Base-by-base conservation (phyloP, 1,140 invertebrate genomes). In the Hyposmocoma kahamanoa region DNA sequence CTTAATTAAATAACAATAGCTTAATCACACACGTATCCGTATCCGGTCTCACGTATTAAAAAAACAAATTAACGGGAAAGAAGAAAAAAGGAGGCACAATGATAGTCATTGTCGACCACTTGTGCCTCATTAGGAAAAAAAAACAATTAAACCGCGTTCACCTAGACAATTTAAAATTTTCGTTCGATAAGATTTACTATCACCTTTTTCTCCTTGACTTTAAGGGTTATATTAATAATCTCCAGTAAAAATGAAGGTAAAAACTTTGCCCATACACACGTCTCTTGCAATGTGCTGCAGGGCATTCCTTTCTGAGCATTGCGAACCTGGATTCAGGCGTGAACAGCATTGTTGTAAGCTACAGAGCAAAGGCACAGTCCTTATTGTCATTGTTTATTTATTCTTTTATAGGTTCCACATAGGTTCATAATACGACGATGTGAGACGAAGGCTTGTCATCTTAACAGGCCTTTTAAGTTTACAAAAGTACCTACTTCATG, bases 41-140 rank as follows among this genome's bases (percentile, higher is more conserved):
- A 54, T 60, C 61, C 59, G 58, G 51, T 59, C 41, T 39, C 47
- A 64, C 56, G 56, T 52, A 59, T 65, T 58, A 50, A 67, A 65
- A 39, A 61, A 52, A 67, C 62, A 65, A 71, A 71, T 65, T 67
- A 58, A 65, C 45, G 53, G 59, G 42, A 57, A 56, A 61, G 47
- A 64, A 61, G 52, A 60, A 54, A 58, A 57, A 38, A 55, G 66
- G 64, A 59, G 58, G 71, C 62, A 69, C 69, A 77, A 83, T 72
- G 70, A 78, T 64, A 60, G 62, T 63, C 45, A 79, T 78, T 74
- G 72, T 80, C 64, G 62, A 72, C 68, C 66, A 76, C 71, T 70
- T 68, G 62, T 66, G 67, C 73, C 72, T 83, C 79, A 83, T 83
- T 83, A 83, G 68, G 69, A 80, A 74, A 61, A 68, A 74, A 76